A percentile compares a stretch with the other conserved stretches of the same genome.
Conservation (phyloP, 2,797 vertebrate species). For the Sebastes paucispinis region DNA sequence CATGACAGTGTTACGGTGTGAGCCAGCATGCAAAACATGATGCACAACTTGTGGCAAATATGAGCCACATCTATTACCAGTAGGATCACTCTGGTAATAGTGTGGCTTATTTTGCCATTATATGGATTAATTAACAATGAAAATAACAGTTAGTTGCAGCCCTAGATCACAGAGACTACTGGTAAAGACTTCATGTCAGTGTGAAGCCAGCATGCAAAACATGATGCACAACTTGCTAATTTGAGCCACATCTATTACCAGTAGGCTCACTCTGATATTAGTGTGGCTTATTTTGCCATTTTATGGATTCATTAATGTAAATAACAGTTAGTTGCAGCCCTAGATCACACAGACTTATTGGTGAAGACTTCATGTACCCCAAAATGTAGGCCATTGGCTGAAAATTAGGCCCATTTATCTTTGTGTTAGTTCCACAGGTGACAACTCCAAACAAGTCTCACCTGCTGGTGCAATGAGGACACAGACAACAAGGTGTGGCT, state of each 20-base stretch:
- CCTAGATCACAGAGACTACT: neutral
- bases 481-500: constrained; percentile 13
- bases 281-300: neutral
- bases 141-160: neutral
- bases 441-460: constrained; percentile 4
- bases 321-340: neutral
- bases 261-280: neutral
- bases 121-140: no score
- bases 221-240: neutral
- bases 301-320: no score
- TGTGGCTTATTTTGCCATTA: neutral
- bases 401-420: neutral
- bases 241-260: neutral
- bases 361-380: neutral
- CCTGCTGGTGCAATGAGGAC: neutral
- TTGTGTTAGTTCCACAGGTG: constrained; percentile 2
- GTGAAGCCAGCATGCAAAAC: neutral
- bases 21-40: neutral
- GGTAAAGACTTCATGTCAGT: neutral
- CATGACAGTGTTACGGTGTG: neutral
- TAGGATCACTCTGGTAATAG: neutral
- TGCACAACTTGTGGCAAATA: neutral
- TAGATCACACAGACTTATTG: neutral
- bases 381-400: neutral
- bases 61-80: neutral